Evolutionary conservation across 1,140 invertebrate genomes (phyloP), one percentile per base, ranked within the genome.

Genomic region (Drosophila neocordata): DNA sequence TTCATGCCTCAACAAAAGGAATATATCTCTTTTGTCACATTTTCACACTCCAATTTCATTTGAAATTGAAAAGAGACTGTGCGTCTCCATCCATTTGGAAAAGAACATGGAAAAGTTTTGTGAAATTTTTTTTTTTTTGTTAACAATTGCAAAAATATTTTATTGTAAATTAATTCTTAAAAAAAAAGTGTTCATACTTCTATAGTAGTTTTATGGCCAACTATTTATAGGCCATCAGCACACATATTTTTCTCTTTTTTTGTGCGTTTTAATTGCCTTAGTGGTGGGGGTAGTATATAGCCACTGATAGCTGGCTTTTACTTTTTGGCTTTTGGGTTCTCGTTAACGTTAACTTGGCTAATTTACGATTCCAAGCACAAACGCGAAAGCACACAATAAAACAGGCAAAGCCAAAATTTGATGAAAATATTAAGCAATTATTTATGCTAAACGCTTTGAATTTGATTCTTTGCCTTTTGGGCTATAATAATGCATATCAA

Each of bases 31-130:
- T 85, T 85, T 85, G 77, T 85, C 63, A 76, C 83, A 88, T 88
- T 88, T 88, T 88, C 79, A 88, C 83, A 88, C 83, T 88, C 83
- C 73, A 88, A 78, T 88, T 88, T 85, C 73, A 51, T 56, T 53
- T 62, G 38, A 62, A 35, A 69, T 48, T 24, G 48, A 38, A 31
- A 31, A 31, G 27, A 31, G 27, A 31, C 27, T 31, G 27, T 31
- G 4, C 5, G 4, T 6, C 24, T 4, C 24, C 24, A 67, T 41
- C 38, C 38, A 41, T 44, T 15, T 44, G 7, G 41, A 18, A 48
- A 48, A 48, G 41, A 48, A 48, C 15, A 20, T 48, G 18, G 41
- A 48, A 48, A 48, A 48, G 41, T 48, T 70, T 58, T 44, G 27
- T 53, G n/a, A 41, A 44, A 55, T 34, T 56, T 35, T 55, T 55